phyloP scores from a whole-genome alignment of 2,888 invertebrate species.

The Petrolisthes cinctipes region DNA sequence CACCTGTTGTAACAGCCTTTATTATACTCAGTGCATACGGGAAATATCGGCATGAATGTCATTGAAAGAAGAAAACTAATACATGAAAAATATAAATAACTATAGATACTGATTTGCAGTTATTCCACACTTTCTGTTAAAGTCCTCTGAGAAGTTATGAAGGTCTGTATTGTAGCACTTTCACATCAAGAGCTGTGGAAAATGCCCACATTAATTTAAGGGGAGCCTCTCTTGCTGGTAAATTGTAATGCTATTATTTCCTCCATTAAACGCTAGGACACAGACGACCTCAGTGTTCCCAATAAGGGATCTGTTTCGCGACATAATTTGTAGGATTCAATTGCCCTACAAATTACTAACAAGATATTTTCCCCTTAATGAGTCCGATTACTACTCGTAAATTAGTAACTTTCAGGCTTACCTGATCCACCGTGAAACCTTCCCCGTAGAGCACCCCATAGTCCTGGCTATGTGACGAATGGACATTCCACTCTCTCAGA shows the following conservation, averaged over 20 bases:
- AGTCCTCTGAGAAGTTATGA: background rate
- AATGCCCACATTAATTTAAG: background rate
- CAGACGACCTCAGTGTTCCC: background rate
- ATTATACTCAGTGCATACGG: background rate
- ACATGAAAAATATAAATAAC: background rate
- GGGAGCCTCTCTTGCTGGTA: background rate
- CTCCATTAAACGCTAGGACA: background rate
- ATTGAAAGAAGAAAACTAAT: background rate
- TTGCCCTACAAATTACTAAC: no score
- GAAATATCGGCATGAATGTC: conserved; percentile 1
- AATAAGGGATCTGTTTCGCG: background rate
- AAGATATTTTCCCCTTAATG: no score
- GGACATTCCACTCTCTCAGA: background rate
- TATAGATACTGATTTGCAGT: no score
- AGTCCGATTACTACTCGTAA: background rate
- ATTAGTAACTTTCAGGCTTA: background rate
- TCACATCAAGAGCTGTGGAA: conserved; percentile 1
- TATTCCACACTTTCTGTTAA: background rate
- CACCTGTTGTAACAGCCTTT: background rate
- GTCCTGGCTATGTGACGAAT: no score
- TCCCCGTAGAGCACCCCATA: no score
- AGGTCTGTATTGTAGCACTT: background rate
- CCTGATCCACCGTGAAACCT: conserved; percentile 1
- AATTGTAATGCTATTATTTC: background rate
- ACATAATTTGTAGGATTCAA: no score